phyloP scores from a whole-genome alignment of 2,888 invertebrate species.

The Blomia tropicalis region DNA sequence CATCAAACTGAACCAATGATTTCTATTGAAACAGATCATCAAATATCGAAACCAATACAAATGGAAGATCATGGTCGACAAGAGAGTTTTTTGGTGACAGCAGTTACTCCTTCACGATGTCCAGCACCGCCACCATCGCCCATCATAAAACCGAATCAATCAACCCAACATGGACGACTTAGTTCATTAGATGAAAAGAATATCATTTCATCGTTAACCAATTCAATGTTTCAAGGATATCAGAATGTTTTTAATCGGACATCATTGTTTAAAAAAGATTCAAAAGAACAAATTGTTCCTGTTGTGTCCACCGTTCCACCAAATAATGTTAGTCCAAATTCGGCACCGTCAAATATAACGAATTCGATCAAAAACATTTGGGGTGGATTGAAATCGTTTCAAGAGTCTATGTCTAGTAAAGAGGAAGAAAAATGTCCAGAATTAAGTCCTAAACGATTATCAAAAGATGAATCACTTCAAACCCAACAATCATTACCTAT shows the following conservation, averaged over 20 bases:
- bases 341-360: neutral
- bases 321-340: neutral
- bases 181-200: constrained; percentile 20
- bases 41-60: neutral
- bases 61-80: neutral
- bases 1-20: neutral
- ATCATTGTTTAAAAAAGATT: constrained; percentile 26
- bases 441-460: constrained; percentile 12
- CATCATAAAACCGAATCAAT: neutral
- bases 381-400: constrained; percentile 8
- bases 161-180: constrained; percentile 6
- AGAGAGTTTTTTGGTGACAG: neutral
- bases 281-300: constrained; percentile 16
- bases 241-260: constrained; percentile 29
- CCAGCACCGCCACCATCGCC: neutral
- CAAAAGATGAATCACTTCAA: constrained; percentile 6
- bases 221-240: constrained; percentile 28
- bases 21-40: neutral
- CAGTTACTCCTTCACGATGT: neutral
- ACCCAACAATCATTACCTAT: neutral
- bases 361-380: constrained; percentile 6
- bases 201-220: constrained; percentile 26
- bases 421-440: neutral
- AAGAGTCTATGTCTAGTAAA: constrained; percentile 4
- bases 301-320: neutral